phyloP scores from a whole-genome alignment of 1,140 invertebrate genomes.

The Harlomillsia oculata region DNA sequence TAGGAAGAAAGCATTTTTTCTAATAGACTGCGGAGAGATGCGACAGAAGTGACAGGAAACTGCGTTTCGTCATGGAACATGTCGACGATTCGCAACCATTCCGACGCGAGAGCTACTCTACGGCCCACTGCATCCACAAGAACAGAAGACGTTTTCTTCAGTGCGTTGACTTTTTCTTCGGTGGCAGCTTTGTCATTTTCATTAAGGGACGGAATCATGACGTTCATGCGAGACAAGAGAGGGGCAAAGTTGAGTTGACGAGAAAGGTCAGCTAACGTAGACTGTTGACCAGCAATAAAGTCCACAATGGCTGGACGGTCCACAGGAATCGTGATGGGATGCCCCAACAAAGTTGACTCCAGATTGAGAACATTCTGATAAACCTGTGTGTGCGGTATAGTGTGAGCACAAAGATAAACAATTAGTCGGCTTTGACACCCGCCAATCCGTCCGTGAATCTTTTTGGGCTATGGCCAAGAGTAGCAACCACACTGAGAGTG shows the following conservation, averaged over 20 bases:
- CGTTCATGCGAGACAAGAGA: not conserved
- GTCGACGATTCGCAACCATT: conserved; percentile 3
- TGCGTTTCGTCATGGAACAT: too few species aligned
- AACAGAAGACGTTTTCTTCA: conserved; percentile 13
- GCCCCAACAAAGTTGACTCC: conserved; percentile 4
- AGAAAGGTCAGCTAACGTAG: not conserved
- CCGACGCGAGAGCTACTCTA: conserved; percentile 1
- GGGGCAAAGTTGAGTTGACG: conserved; percentile 9
- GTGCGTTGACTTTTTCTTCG: conserved; percentile 18
- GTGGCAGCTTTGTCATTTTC: conserved; percentile 18
- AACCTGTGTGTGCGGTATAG: too few species aligned
- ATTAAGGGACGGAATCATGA: conserved; percentile 14
- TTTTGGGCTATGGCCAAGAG: too few species aligned
- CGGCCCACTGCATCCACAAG: conserved; percentile 12
- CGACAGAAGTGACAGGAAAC: too few species aligned
- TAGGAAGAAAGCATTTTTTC: too few species aligned
- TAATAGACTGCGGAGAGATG: too few species aligned
- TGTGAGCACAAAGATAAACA: not conserved
- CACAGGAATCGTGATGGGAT: conserved; percentile 1
- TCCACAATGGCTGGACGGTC: not conserved
- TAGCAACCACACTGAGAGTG: not conserved
- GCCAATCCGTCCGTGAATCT: not conserved
- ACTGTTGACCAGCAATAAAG: conserved; percentile 1
- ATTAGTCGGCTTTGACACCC: not conserved
- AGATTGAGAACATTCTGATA: conserved; percentile 22